These are phyloP conservation scores for Chamaea fasciata DNA, from an alignment of 2,113 vertebrate species.

Conservation along the genomic window DNA sequence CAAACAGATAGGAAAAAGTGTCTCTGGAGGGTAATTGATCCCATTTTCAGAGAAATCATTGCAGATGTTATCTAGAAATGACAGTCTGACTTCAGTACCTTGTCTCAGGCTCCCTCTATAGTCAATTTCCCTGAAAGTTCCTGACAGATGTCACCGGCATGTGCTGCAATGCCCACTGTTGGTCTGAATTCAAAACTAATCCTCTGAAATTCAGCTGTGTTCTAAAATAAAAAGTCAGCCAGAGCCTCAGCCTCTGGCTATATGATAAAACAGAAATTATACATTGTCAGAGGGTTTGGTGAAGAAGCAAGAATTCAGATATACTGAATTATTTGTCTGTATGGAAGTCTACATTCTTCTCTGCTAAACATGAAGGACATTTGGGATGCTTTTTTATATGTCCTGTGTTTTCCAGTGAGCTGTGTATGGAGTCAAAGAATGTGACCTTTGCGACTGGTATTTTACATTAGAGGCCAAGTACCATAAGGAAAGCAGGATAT, in stretches of 20 bases:
- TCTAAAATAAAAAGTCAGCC: not conserved
- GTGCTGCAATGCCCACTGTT: not conserved
- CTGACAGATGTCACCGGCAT: not conserved
- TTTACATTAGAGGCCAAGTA: not conserved
- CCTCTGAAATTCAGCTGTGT: not conserved
- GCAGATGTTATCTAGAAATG: not conserved
- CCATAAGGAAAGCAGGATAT: not conserved
- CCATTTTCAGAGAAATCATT: not conserved
- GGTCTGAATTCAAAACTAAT: not conserved
- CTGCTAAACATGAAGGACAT: not conserved
- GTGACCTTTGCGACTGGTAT: not conserved
- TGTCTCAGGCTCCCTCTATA: slow-evolving; percentile 7
- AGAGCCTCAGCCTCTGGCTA: not conserved
- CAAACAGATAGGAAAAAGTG: not conserved
- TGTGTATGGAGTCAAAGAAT: not conserved
- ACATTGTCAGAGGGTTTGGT: not conserved
- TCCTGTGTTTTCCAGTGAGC: not conserved
- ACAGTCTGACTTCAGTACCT: not conserved
- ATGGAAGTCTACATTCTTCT: not conserved
- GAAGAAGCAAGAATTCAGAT: not conserved
- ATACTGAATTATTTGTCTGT: not conserved
- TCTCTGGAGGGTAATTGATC: not conserved
- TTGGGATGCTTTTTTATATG: not conserved
- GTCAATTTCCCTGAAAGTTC: not conserved
- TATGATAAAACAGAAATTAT: not conserved